phyloP scores from a whole-genome alignment of 2,888 invertebrate genomes.

The Nemapogon koenigi region DNA sequence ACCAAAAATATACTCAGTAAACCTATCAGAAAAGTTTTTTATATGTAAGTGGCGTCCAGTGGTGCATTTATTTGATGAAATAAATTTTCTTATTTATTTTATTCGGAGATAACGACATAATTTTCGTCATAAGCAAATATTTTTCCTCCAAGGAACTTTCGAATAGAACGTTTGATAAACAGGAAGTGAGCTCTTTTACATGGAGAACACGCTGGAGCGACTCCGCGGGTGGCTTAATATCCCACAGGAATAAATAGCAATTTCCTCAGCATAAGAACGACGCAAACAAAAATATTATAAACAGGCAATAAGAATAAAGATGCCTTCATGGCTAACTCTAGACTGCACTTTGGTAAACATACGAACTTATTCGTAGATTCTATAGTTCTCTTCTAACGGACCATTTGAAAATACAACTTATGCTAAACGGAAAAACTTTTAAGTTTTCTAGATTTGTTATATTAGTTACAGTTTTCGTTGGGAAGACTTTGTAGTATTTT shows the following conservation, averaged over 20 bases:
- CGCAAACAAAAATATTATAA: slow-evolving; percentile 46
- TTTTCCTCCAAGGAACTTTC: slow-evolving; percentile 4
- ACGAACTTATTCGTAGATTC: background rate
- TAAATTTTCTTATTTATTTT: too few species aligned
- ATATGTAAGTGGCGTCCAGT: too few species aligned
- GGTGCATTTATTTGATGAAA: too few species aligned
- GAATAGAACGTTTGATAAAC: slow-evolving; percentile 32
- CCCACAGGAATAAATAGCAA: slow-evolving; percentile 51
- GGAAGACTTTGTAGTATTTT: too few species aligned
- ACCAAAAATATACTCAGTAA: too few species aligned
- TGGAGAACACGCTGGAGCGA: slow-evolving; percentile 27
- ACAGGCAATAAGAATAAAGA: slow-evolving; percentile 35
- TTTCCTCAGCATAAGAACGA: slow-evolving; percentile 42
- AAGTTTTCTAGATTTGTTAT: too few species aligned
- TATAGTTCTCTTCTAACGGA: background rate
- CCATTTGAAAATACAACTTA: too few species aligned
- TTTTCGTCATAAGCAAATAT: too few species aligned
- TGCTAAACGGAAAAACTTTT: too few species aligned
- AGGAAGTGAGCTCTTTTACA: slow-evolving; percentile 33
- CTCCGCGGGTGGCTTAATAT: slow-evolving; percentile 41
- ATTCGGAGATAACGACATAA: too few species aligned
- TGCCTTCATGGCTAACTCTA: slow-evolving; percentile 25
- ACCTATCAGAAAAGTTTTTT: too few species aligned
- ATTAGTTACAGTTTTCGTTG: too few species aligned
- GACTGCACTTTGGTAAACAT: slow-evolving; percentile 22